phyloP scores from a whole-genome alignment of 1,140 invertebrate species.

The Trissolcus basalis region DNA sequence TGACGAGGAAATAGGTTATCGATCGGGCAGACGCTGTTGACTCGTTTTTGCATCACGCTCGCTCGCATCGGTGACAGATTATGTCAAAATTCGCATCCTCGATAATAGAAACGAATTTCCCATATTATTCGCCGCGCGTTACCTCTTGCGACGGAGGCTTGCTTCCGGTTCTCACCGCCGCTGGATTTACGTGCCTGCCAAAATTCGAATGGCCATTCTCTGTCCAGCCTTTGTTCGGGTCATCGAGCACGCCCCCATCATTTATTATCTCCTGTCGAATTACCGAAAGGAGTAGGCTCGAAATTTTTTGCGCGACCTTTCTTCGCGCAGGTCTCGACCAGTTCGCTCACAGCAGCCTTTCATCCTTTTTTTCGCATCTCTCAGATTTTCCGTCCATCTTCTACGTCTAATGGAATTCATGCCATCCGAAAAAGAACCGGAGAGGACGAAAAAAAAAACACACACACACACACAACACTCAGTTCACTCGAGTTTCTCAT shows the following conservation, averaged over 20 bases:
- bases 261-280: slow-evolving; percentile 36
- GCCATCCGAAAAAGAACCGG: too few species aligned
- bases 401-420: too few species aligned
- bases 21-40: slow-evolving; percentile 59
- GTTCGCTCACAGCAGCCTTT: too few species aligned
- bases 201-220: slow-evolving; percentile 28
- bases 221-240: slow-evolving; percentile 33
- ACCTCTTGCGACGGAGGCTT: slow-evolving; percentile 6
- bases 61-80: slow-evolving; percentile 55
- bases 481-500: too few species aligned
- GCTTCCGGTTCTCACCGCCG: slow-evolving; percentile 52
- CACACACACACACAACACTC: too few species aligned
- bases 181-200: slow-evolving; percentile 41
- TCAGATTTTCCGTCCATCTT: too few species aligned
- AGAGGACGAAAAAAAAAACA: too few species aligned
- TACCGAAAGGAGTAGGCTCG: slow-evolving; percentile 25
- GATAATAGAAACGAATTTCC: slow-evolving; percentile 60
- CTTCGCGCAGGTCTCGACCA: too few species aligned
- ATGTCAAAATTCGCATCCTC: slow-evolving; percentile 50
- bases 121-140: slow-evolving; percentile 32
- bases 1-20: slow-evolving; percentile 72
- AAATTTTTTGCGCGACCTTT: slow-evolving; percentile 34
- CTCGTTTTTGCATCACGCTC: slow-evolving; percentile 65
- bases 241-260: slow-evolving; percentile 34
- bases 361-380: too few species aligned